Percentiles rank a stretch among this genome's conserved stretches.
Conservation (phyloP, 2,113 vertebrate species). For the Ellobius talpinus region DNA sequence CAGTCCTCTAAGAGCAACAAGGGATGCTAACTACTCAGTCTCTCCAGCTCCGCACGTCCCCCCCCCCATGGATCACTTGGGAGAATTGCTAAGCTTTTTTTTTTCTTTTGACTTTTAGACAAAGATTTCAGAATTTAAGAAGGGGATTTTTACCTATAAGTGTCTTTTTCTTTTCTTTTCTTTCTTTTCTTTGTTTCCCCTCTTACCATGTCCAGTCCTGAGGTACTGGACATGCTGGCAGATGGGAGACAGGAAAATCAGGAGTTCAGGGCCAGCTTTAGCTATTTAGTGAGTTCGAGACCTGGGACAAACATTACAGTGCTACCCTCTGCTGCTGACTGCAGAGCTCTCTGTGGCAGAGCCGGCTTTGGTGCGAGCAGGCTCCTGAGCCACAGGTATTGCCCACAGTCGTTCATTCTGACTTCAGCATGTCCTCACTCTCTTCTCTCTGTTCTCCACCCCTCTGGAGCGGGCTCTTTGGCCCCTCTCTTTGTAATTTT, state of each 20-base stretch:
- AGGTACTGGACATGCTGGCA: not conserved
- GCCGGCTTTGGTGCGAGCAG: not conserved
- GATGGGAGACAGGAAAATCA: not conserved
- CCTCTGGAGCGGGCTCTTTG: fast-evolving
- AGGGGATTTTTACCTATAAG: not conserved
- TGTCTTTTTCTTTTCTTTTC: not conserved
- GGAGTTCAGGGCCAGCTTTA: not conserved
- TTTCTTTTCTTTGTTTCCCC: not conserved
- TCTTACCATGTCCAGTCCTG: not conserved
- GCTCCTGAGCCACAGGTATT: not conserved
- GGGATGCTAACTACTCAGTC: too few species aligned
- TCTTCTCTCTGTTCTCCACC: not conserved
- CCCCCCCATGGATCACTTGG: not conserved
- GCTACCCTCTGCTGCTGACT: not conserved
- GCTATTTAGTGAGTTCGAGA: not conserved
- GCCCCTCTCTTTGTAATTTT: not conserved
- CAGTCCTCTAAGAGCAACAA: too few species aligned
- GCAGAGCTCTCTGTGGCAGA: not conserved
- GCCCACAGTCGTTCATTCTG: fast-evolving
- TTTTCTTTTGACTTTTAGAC: not conserved
- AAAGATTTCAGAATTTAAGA: not conserved
- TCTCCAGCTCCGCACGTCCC: not conserved
- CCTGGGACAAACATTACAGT: not conserved
- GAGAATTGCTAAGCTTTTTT: not conserved
- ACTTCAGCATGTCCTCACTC: fast-evolving